Evolutionary conservation across 2,888 invertebrate genomes (phyloP).

Genomic region (Phaonia tiefii): DNA sequence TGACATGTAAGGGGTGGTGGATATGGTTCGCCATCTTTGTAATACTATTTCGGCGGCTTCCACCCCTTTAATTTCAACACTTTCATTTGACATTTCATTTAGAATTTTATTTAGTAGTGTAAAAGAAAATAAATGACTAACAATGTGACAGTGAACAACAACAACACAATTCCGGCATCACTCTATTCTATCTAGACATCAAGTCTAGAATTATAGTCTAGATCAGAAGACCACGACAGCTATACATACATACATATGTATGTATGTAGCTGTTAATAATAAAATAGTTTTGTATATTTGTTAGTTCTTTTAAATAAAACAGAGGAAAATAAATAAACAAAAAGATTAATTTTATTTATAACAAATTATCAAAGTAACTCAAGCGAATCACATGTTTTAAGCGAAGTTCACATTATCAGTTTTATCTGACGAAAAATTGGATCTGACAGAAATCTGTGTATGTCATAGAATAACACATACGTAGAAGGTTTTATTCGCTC

Average conservation of each 20-base stretch:
- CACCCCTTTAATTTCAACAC: not conserved
- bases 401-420: too few species aligned
- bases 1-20: too few species aligned
- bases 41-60: not conserved
- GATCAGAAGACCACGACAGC: too few species aligned
- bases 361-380: too few species aligned
- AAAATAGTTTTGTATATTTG: not conserved
- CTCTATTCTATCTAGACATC: slow-evolving; percentile 3
- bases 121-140: slow-evolving; percentile 3
- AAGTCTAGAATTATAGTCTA: slow-evolving; percentile 12
- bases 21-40: too few species aligned
- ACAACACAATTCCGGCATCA: not conserved
- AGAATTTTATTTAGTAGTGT: slow-evolving; percentile 1
- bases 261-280: too few species aligned
- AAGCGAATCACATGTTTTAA: too few species aligned
- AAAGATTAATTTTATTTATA: not conserved
- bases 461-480: too few species aligned
- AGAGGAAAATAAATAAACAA: not conserved
- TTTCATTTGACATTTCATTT: not conserved
- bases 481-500: too few species aligned
- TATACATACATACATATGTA: too few species aligned
- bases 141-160: not conserved
- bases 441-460: too few species aligned
- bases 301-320: not conserved
- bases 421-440: too few species aligned